Base-by-base conservation (phyloP, 1,140 invertebrate genomes). In the Acromyrmex charruanus region DNA sequence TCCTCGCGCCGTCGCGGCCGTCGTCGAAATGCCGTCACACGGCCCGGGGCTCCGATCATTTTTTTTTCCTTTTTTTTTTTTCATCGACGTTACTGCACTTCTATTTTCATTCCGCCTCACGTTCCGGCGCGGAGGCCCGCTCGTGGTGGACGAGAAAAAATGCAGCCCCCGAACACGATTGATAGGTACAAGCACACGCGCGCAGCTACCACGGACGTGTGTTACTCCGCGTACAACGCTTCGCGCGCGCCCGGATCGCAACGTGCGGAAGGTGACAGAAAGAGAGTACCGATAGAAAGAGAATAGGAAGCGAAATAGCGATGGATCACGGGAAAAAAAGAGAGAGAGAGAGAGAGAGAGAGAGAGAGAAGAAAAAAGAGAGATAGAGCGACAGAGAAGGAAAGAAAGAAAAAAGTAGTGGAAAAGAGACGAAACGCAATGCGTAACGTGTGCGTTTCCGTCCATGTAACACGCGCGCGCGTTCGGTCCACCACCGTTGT, bases 91-190 rank as follows among this genome's bases (percentile, higher is more conserved):
- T 90, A 90, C 89, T 90, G 89, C 89, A 91, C 90, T 92, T 91
- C 85, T 89, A 88, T 90, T 92, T 92, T 92, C 90, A 90, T 92
- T 91, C 90, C 91, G 89, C 90, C 90, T 91, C 90, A 93, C 90
- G 92, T 89, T 87, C 92, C 90, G 85, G 84, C 77, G 85, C 85
- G 89, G 88, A 88, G 89, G 89, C 79, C 69, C 89, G 84, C 63
- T 84, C 87, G 90, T 87, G 87, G 89, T 79, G 89, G 90, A 90
- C 87, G 85, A 86, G 86, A 90, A 91, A 91, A 91, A 91, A 91
- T 88, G 89, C 89, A 85, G 74, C 80, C 90, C 86, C 87, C 85
- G 89, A 91, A 91, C 87, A 90, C 89, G 89, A 91, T 91, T 91
- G 89, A 91, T 91, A 91, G 89, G 89, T 90, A 90, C 85, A 77